Evolutionary conservation across 2,797 vertebrate species (phyloP).

Genomic region (Jordanella pulchra): DNA sequence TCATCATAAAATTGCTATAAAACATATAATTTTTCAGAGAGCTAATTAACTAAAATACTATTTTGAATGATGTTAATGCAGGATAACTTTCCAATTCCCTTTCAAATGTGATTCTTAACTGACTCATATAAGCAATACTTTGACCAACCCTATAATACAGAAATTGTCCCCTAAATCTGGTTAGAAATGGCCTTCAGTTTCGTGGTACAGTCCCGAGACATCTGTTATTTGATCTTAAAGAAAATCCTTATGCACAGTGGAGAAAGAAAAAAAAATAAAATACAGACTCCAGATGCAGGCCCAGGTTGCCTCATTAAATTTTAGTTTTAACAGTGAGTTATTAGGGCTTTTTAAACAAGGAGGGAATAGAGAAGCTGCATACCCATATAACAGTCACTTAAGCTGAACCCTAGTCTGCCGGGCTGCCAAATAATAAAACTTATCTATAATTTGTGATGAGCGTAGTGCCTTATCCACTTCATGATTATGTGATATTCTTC

Average conservation of each 20-base stretch:
- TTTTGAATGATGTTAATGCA: constrained; percentile 47
- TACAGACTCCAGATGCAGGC: constrained; percentile 30
- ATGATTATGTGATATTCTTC: constrained; percentile 94
- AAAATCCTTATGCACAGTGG: constrained; percentile 15
- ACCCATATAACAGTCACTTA: constrained; percentile 74
- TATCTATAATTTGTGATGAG: constrained; percentile 90
- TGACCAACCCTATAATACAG: constrained; percentile 7
- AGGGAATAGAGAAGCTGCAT: constrained; percentile 34
- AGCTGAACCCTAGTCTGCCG: constrained; percentile 60
- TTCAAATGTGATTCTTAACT: constrained; percentile 42
- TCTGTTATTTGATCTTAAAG: constrained; percentile 20
- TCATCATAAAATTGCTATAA: constrained; percentile 42
- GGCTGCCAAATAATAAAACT: constrained; percentile 71
- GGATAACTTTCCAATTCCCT: constrained; percentile 37
- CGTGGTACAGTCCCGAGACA: not conserved
- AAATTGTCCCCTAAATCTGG: not conserved
- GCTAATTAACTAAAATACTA: constrained; percentile 62
- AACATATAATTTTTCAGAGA: constrained; percentile 59
- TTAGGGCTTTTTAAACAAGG: constrained; percentile 36
- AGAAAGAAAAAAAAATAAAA: constrained; percentile 15
- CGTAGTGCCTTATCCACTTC: constrained; percentile 91
- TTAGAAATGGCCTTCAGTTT: not conserved
- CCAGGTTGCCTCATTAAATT: constrained; percentile 37
- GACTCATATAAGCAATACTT: constrained; percentile 16
- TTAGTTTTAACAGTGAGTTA: constrained; percentile 24